A percentile compares a stretch with the other conserved stretches of the same genome.
Evolutionary conservation across 2,113 vertebrate species (phyloP).

Genomic region (Vidua macroura): DNA sequence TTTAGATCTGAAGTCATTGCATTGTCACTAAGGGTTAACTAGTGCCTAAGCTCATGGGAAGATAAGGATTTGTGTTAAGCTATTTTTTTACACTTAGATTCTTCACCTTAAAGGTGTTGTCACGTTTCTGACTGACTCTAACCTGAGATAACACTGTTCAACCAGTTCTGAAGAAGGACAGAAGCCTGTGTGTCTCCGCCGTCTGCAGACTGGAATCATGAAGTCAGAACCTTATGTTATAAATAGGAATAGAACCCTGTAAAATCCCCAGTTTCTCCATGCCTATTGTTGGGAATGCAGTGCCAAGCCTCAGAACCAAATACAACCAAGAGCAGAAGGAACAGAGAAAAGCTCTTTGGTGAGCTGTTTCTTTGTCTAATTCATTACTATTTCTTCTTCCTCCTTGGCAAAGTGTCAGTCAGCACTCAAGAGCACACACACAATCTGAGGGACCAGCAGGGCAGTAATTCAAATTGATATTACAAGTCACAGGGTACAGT

Average conservation of each 20-base stretch:
- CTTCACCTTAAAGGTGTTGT: neutral
- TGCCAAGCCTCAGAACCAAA: neutral
- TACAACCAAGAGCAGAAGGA: constrained; percentile 17
- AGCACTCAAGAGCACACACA: neutral
- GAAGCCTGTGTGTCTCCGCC: neutral
- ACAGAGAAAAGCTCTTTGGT: neutral
- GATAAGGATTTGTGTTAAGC: rapidly evolving
- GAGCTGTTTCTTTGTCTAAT: constrained; percentile 3
- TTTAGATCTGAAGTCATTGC: neutral
- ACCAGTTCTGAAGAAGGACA: neutral
- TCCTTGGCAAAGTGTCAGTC: constrained; percentile 23
- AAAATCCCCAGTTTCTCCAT: neutral
- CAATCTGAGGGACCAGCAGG: constrained; percentile 12
- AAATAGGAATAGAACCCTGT: neutral
- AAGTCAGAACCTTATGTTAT: neutral
- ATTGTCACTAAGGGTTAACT: neutral
- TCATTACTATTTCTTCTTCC: neutral
- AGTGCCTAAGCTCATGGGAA: neutral
- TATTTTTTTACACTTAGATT: neutral
- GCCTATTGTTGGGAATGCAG: neutral
- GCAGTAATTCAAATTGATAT: constrained; percentile 1
- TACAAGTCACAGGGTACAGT: neutral
- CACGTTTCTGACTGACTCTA: neutral
- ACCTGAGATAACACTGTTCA: neutral
- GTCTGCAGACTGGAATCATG: neutral